Base-by-base conservation (phyloP, 2,797 vertebrate species). In the Catharus ustulatus region DNA sequence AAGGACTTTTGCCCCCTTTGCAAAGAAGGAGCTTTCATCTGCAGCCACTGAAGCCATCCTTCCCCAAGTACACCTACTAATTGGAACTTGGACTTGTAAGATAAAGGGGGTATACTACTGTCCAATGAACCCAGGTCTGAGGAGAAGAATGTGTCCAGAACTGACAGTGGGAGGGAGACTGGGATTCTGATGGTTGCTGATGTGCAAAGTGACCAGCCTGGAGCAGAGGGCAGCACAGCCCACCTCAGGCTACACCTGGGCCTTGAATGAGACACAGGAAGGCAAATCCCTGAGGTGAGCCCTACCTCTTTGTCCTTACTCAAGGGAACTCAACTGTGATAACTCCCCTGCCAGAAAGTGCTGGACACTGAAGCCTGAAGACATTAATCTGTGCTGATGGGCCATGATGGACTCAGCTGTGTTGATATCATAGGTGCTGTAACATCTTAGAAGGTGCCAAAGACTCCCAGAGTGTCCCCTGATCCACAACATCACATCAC, bases 131-230 rank as follows among this genome's bases (percentile, higher is more conserved):
- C 24, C 16, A 26, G 34, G 13, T 19, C 29, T 21, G 40, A 46
- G 54, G 9, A 68, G n/a, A 52, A 59, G n/a, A 40, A 52, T 20
- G 19, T 24, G 36, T 40, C 40, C 24, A 26, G 9, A 40, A 34
- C 15, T 21, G 40, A 40, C 26, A 26, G 13, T 34, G 58, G 58
- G 46, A n/a, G 15, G 46, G 49, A 46, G 29, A 38, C 19, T 43
- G n/a, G n/a, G 40, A 62, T 54, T 46, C 58, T 63, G 40, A n/a
- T n/a, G 29, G 23, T 34, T 73, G 48, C 48, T 46, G 48, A 62
- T 40, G 29, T 34, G 55, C 42, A 30, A 29, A 52, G 13, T 15
- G 45, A 46, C 9, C 14, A 30, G 7, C 1, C 19, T 0, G 0
- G 7, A 18, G 55, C 34, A 54, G 40, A 52, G 20, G 30, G 29